These are phyloP conservation scores for Ennomos erosarius DNA, from an alignment of 2,888 invertebrate species.

Conservation along the genomic window DNA sequence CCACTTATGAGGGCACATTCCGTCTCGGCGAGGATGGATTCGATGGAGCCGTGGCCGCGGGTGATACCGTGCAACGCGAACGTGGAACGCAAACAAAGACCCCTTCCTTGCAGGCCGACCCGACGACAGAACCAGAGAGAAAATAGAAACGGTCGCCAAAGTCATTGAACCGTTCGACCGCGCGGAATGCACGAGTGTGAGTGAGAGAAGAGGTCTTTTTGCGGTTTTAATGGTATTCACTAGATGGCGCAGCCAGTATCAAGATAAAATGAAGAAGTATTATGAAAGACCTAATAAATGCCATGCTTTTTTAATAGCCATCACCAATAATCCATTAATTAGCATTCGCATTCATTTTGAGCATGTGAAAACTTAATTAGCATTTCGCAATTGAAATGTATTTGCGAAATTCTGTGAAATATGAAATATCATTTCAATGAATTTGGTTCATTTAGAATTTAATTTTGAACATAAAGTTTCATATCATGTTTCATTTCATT, in stretches of 20 bases:
- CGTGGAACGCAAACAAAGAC: constrained; percentile 85
- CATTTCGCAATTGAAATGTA: too few relatives aligned
- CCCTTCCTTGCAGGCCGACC: constrained; percentile 69
- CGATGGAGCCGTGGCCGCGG: constrained; percentile 69
- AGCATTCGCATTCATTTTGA: too few relatives aligned
- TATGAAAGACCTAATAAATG: constrained; percentile 55
- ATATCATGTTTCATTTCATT: too few relatives aligned
- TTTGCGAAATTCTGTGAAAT: too few relatives aligned
- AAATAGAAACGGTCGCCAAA: constrained; percentile 84
- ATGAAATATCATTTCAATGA: too few relatives aligned
- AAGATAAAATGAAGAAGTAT: constrained; percentile 39
- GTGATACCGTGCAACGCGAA: constrained; percentile 80
- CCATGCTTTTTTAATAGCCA: too few relatives aligned
- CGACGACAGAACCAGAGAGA: constrained; percentile 84
- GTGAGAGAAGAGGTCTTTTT: constrained; percentile 58
- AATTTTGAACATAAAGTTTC: too few relatives aligned
- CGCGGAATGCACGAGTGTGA: constrained; percentile 68
- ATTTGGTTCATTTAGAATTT: too few relatives aligned
- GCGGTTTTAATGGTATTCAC: constrained; percentile 35
- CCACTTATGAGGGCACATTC: constrained; percentile 83
- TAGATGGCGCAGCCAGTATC: constrained; percentile 60
- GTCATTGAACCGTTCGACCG: constrained; percentile 84
- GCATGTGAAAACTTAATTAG: too few relatives aligned
- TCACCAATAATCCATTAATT: too few relatives aligned
- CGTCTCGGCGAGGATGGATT: constrained; percentile 79